phyloP scores from a whole-genome alignment of 2,113 vertebrate species.

The Heterocephalus glaber region DNA sequence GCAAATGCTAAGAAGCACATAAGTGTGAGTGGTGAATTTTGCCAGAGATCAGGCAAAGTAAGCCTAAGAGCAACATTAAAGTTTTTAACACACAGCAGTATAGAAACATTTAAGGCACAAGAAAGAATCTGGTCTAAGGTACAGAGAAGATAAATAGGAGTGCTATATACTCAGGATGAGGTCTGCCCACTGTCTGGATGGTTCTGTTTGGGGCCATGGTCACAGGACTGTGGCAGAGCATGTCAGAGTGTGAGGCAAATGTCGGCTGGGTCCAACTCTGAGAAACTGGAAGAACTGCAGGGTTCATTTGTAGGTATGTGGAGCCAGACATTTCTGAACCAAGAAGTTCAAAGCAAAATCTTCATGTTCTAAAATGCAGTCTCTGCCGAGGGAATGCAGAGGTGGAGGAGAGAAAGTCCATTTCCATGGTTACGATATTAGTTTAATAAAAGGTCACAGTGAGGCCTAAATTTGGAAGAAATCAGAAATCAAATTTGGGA shows the following conservation, averaged over 20 bases:
- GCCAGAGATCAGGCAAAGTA: not conserved
- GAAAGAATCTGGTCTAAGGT: not conserved
- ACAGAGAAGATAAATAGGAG: not conserved
- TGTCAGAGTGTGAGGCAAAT: not conserved
- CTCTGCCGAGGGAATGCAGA: not conserved
- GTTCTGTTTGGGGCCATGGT: not conserved
- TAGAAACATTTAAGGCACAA: not conserved
- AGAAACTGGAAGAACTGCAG: not conserved
- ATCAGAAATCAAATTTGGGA: not conserved
- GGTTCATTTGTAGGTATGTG: not conserved
- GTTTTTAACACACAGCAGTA: not conserved
- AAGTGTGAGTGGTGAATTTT: not conserved
- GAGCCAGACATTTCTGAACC: not conserved
- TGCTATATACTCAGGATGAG: not conserved
- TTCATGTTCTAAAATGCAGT: not conserved
- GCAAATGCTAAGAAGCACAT: not conserved
- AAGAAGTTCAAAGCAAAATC: not conserved
- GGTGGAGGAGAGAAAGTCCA: not conserved
- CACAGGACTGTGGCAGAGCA: not conserved
- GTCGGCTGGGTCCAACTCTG: too few relatives aligned
- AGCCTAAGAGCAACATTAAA: not conserved
- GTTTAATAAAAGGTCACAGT: not conserved
- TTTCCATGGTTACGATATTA: not conserved
- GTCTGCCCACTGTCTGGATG: not conserved
- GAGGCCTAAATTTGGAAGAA: not conserved